phyloP scores from a whole-genome alignment of 2,113 vertebrate genomes.

The Nesogale talazaci region DNA sequence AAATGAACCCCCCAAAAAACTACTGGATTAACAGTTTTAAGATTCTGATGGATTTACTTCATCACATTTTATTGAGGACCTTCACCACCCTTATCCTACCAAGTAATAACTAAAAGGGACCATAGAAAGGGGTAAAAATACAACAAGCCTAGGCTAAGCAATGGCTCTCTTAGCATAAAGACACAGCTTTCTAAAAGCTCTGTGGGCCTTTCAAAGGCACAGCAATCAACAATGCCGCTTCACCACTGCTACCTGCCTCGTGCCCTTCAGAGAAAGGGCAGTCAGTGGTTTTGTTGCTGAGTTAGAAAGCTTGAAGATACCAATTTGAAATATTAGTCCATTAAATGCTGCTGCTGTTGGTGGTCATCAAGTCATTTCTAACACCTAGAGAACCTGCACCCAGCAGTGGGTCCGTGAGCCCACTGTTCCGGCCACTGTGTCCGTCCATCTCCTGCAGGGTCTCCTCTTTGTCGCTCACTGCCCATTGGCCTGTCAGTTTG shows the following conservation, averaged over 20 bases:
- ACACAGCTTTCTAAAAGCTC: neutral
- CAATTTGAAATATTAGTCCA: neutral
- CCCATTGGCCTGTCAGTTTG: too few relatives aligned
- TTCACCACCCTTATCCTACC: neutral
- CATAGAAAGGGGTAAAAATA: neutral
- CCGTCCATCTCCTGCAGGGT: too few relatives aligned
- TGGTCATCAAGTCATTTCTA: too few relatives aligned
- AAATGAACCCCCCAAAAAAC: conserved; percentile 18
- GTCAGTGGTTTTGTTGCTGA: neutral
- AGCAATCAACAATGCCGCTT: neutral
- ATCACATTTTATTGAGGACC: neutral
- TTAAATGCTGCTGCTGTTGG: too few relatives aligned
- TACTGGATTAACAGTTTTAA: neutral
- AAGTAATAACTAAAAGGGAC: neutral
- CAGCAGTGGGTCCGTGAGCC: too few relatives aligned
- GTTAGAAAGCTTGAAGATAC: conserved; percentile 26
- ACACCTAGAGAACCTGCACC: too few relatives aligned
- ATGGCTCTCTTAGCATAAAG: neutral
- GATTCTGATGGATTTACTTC: neutral
- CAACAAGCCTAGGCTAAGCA: neutral
- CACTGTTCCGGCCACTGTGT: too few relatives aligned
- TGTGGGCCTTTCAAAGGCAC: neutral
- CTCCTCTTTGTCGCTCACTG: too few relatives aligned
- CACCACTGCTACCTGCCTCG: neutral
- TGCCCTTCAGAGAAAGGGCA: neutral